phyloP scores from a whole-genome alignment of 2,888 invertebrate genomes.

The Heptascelio sp. region DNA sequence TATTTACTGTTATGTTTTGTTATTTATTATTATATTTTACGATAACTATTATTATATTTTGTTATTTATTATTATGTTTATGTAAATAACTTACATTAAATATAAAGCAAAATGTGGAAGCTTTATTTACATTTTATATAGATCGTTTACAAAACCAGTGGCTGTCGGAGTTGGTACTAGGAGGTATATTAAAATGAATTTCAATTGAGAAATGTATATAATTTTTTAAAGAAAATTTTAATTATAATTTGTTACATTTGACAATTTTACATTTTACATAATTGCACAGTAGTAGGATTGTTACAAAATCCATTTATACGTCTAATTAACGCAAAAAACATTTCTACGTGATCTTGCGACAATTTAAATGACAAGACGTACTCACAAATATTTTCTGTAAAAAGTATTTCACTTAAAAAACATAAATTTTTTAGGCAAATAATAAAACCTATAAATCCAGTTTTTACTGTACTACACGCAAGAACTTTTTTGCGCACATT shows the following conservation, averaged over 20 bases:
- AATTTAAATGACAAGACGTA: slow-evolving; percentile 56
- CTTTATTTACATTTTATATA: no score
- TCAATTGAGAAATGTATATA: neutral
- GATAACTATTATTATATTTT: no score
- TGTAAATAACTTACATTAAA: no score
- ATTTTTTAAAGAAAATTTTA: neutral
- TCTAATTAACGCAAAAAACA: slow-evolving; percentile 56
- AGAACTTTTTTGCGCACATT: slow-evolving; percentile 22
- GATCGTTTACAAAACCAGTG: no score
- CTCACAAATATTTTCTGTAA: slow-evolving; percentile 16
- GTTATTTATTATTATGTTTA: no score
- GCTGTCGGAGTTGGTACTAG: no score
- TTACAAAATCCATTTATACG: slow-evolving; percentile 53
- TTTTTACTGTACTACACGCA: slow-evolving; percentile 11
- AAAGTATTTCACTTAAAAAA: slow-evolving; percentile 19
- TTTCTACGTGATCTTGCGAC: slow-evolving; percentile 58
- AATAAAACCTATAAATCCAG: slow-evolving; percentile 49
- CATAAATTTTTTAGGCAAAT: slow-evolving; percentile 34
- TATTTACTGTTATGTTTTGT: no score
- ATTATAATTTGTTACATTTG: neutral
- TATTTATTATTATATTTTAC: no score
- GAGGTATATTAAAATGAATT: neutral
- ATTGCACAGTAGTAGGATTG: slow-evolving; percentile 62
- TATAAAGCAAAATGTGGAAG: no score
- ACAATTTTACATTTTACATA: neutral